Conservation (phyloP, 2,797 vertebrate genomes). For the Halcyon smyrnensis region DNA sequence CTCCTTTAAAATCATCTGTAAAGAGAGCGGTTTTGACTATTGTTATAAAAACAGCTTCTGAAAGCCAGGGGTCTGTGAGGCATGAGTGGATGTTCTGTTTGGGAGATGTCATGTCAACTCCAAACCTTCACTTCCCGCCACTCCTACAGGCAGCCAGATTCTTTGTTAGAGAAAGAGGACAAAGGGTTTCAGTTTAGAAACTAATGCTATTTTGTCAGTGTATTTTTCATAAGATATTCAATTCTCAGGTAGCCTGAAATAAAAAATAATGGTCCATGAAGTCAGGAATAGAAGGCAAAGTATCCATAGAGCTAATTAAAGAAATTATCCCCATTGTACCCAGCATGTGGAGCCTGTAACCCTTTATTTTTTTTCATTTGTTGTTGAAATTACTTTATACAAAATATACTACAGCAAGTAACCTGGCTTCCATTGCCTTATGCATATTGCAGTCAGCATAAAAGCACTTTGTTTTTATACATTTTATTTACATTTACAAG, state of each 20-base stretch:
- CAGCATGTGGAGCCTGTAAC: not conserved
- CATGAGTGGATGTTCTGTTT: not conserved
- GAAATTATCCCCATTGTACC: not conserved
- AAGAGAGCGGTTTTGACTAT: not conserved
- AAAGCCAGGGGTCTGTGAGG: not conserved
- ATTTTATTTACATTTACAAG: too few relatives aligned
- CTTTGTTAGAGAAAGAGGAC: not conserved
- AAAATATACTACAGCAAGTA: not conserved
- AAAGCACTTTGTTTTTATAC: not conserved
- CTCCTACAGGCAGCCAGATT: not conserved
- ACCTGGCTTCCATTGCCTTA: not conserved
- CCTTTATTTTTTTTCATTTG: not conserved
- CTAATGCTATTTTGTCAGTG: not conserved
- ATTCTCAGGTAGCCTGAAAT: not conserved
- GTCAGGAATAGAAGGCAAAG: not conserved
- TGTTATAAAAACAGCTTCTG: not conserved
- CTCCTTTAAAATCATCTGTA: not conserved
- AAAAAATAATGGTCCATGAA: not conserved
- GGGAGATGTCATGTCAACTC: not conserved
- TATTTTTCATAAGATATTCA: not conserved
- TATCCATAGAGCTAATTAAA: not conserved
- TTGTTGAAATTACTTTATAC: not conserved
- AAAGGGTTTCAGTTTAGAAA: not conserved
- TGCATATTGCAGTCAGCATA: not conserved
- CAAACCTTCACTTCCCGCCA: not conserved